phyloP scores from a whole-genome alignment of 2,797 vertebrate genomes.

The Lateolabrax maculatus region DNA sequence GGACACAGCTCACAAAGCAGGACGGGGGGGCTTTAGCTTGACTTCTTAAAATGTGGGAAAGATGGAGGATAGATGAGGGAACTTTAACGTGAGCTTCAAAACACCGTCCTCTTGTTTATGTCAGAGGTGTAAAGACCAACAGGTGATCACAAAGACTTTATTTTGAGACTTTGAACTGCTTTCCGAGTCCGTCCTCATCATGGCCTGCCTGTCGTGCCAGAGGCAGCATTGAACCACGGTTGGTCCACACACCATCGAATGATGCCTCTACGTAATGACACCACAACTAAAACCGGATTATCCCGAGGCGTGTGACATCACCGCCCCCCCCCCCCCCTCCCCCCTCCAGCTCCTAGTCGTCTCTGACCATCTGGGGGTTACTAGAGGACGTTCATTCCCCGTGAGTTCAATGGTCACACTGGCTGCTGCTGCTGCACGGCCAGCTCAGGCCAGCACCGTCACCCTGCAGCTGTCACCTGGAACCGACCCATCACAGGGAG shows the following conservation, averaged over 20 bases:
- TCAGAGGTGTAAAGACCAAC: background rate
- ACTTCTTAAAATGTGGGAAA: conserved; percentile 48
- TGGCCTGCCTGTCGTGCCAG: conserved; percentile 36
- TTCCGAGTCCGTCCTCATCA: background rate
- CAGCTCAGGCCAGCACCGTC: conserved; percentile 51
- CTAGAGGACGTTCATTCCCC: conserved; percentile 84
- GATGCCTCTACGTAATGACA: conserved; percentile 81
- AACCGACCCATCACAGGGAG: conserved; percentile 59
- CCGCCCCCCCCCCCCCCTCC: conserved; percentile 13
- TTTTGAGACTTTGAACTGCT: conserved; percentile 23
- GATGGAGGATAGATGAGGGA: background rate
- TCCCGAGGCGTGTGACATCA: conserved; percentile 69
- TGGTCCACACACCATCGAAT: conserved; percentile 78
- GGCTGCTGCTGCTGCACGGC: conserved; percentile 50
- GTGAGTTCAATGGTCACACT: conserved; percentile 67
- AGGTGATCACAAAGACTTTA: conserved; percentile 30
- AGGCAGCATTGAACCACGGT: conserved; percentile 63
- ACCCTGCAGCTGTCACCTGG: conserved; percentile 83
- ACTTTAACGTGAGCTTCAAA: background rate
- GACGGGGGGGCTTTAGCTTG: conserved; percentile 12
- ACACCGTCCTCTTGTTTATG: background rate
- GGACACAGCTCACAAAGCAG: conserved; percentile 28
- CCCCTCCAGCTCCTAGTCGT: conserved; percentile 6
- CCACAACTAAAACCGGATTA: conserved; percentile 82
- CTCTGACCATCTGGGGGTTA: conserved; percentile 84